Evolutionary conservation across 2,797 vertebrate genomes (phyloP).

Genomic region (Chiroxiphia lanceolata): DNA sequence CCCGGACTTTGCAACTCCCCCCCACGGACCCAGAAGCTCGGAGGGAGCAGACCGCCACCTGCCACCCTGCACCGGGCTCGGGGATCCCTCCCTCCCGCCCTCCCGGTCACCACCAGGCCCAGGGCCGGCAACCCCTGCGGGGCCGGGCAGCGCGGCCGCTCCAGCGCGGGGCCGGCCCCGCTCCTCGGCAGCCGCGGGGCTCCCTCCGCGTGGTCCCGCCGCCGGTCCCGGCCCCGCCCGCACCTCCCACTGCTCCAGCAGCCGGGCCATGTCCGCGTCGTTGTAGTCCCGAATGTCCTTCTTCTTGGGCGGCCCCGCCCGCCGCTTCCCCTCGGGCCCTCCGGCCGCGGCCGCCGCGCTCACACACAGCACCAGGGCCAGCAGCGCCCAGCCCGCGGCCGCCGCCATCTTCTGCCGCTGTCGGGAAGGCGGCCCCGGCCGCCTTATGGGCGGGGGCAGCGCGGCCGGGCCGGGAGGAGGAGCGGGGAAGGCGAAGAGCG

Average conservation of each 20-base stretch:
- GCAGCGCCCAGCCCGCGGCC: not conserved
- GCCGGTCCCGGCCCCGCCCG: not conserved
- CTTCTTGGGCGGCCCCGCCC: conserved; percentile 79
- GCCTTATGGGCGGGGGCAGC: not conserved
- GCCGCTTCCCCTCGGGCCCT: conserved; percentile 8
- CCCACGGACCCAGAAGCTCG: rapidly evolving
- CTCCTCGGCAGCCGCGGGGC: not conserved
- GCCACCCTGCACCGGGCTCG: not conserved
- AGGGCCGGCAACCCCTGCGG: not conserved
- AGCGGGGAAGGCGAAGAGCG: not conserved
- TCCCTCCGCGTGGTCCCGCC: not conserved
- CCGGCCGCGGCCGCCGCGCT: not conserved
- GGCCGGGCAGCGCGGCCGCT: not conserved
- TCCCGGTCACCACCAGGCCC: not conserved
- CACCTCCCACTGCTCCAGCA: conserved; percentile 98
- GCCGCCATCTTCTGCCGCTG: conserved; percentile 44
- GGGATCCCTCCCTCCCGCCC: not conserved
- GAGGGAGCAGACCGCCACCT: not conserved
- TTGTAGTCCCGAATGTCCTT: conserved; percentile 97
- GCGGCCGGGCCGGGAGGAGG: not conserved
- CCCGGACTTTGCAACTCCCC: rapidly evolving
- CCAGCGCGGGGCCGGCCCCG: not conserved
- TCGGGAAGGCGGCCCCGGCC: not conserved
- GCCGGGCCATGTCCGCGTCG: conserved; percentile 95
- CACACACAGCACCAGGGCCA: conserved; percentile 13